Evolutionary conservation across 2,888 invertebrate species (phyloP).

Genomic region (Nemoura dubitans): DNA sequence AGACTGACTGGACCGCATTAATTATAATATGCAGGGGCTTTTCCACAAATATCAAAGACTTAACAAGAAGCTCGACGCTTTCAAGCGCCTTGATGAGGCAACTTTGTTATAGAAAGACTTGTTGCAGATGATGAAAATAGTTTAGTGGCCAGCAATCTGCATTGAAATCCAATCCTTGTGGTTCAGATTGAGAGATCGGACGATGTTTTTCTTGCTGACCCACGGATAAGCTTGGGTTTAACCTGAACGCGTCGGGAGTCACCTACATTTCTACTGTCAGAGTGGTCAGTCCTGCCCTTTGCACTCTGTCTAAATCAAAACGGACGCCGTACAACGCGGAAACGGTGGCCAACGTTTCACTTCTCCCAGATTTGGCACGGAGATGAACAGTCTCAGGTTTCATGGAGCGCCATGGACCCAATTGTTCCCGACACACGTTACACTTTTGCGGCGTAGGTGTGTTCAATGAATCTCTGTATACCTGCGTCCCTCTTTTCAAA

Average conservation of each 20-base stretch:
- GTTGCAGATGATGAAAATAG: not conserved
- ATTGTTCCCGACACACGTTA: not conserved
- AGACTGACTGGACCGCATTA: not conserved
- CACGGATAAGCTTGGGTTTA: not conserved
- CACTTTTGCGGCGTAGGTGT: not conserved
- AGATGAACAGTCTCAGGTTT: not conserved
- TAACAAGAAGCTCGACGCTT: not conserved
- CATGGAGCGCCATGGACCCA: not conserved
- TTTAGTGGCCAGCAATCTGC: not conserved
- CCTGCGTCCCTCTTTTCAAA: no score
- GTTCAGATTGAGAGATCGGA: not conserved
- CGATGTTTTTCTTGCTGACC: not conserved
- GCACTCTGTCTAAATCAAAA: not conserved
- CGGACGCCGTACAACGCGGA: not conserved
- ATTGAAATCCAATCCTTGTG: not conserved
- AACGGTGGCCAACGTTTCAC: not conserved
- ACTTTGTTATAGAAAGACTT: not conserved
- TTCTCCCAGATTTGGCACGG: not conserved
- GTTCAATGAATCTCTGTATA: not conserved
- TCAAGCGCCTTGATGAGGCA: not conserved
- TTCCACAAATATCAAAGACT: conserved; percentile 19
- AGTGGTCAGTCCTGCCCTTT: not conserved
- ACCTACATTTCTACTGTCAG: not conserved
- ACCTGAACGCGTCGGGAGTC: not conserved
- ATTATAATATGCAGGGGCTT: conserved; percentile 22